Percentiles rank a stretch among this genome's conserved stretches.
Conservation (phyloP, 2,113 vertebrate species). For the Camelus bactrianus region DNA sequence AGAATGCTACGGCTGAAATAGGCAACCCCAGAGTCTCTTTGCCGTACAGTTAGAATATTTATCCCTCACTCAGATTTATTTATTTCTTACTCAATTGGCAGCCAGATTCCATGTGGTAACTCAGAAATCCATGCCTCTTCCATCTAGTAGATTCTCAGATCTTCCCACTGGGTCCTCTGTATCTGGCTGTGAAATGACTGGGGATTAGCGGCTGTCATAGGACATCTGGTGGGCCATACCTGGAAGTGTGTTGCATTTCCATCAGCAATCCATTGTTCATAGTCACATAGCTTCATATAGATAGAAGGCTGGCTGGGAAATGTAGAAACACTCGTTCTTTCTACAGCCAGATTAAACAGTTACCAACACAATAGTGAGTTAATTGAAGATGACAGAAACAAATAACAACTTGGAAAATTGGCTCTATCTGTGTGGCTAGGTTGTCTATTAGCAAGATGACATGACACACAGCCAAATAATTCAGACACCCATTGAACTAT, state of each 20-base stretch:
- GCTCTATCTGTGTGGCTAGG: neutral
- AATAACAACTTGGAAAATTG: slow-evolving; percentile 10
- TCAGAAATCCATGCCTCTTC: neutral
- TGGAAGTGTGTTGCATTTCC: neutral
- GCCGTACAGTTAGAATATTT: neutral
- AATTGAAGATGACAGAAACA: slow-evolving; percentile 35
- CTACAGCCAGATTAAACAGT: neutral
- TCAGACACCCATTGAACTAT: neutral
- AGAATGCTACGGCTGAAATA: neutral
- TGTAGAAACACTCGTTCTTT: neutral
- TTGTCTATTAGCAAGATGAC: slow-evolving; percentile 32
- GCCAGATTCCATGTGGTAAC: neutral
- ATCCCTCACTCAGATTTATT: neutral
- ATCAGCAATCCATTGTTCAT: neutral
- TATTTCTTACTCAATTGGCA: neutral
- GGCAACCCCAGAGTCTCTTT: neutral
- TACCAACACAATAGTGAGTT: neutral
- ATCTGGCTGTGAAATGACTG: neutral
- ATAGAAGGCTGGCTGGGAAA: neutral
- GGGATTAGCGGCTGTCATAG: neutral
- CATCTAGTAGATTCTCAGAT: neutral
- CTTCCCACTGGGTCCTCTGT: neutral
- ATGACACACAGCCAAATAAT: neutral
- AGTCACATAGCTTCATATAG: neutral
- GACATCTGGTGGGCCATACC: neutral